Evolutionary conservation across 2,113 vertebrate species (phyloP).

Genomic region (Leuciscus idus): DNA sequence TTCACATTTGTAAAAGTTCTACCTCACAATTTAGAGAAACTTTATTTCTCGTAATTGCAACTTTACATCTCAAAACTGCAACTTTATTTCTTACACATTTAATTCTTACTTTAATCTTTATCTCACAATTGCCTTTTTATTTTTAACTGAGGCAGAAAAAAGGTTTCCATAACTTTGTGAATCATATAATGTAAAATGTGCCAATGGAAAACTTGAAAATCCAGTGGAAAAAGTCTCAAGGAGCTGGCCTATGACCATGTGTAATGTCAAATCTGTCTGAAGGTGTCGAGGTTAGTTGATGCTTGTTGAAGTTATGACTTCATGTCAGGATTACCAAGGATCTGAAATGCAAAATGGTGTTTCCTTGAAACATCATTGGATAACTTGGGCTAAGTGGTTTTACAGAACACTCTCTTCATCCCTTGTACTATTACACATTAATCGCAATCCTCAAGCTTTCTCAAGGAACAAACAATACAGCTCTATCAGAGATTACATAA

Average conservation of each 20-base stretch:
- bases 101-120: not conserved
- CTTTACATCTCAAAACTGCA: not conserved
- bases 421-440: conserved; percentile 31
- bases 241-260: not conserved
- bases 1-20: not conserved
- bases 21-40: not conserved
- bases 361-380: conserved; percentile 44
- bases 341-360: conserved; percentile 12
- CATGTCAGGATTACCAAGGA: conserved; percentile 19
- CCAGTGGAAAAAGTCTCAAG: conserved; percentile 10
- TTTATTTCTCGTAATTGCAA: not conserved
- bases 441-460: conserved; percentile 1
- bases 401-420: not conserved
- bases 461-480: not conserved
- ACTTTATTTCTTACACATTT: not conserved
- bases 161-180: not conserved
- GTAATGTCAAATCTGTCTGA: conserved; percentile 10
- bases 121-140: not conserved
- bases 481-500: conserved; percentile 24
- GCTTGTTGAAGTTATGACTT: conserved; percentile 5
- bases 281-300: not conserved
- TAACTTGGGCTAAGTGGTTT: conserved; percentile 26
- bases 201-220: not conserved
- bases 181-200: not conserved
- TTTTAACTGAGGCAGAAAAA: not conserved